These are phyloP conservation scores for Hoplodrina blanda DNA, from an alignment of 2,888 invertebrate genomes.

Conservation along the genomic window DNA sequence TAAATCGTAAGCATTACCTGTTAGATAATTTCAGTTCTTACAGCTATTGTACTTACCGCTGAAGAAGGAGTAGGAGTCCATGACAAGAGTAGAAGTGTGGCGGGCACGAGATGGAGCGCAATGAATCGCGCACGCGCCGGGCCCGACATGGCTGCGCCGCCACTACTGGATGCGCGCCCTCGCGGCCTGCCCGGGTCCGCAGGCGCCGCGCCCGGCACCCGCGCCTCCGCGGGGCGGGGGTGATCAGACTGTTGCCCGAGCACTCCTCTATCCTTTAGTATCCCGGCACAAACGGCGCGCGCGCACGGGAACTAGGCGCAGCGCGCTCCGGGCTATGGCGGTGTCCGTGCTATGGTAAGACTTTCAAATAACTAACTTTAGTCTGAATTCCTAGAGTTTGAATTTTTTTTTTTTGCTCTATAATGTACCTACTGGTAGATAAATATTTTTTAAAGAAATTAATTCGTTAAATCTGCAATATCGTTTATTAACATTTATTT, in stretches of 20 bases:
- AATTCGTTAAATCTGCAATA: not conserved
- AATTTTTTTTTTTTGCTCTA: not conserved
- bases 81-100: constrained; percentile 79
- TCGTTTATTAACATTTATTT: constrained; percentile 18
- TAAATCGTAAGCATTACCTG: constrained; percentile 25
- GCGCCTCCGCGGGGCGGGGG: constrained; percentile 80
- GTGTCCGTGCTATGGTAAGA: constrained; percentile 88
- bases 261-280: constrained; percentile 87
- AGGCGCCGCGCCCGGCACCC: constrained; percentile 70
- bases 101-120: constrained; percentile 81
- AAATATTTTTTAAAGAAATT: constrained; percentile 1
- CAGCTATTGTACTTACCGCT: constrained; percentile 80
- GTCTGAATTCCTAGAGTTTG: constrained; percentile 21
- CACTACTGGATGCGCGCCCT: constrained; percentile 87
- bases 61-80: constrained; percentile 74
- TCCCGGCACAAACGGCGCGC: constrained; percentile 89
- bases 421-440: not conserved
- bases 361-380: constrained; percentile 30
- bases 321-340: constrained; percentile 89
- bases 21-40: constrained; percentile 38
- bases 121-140: constrained; percentile 87
- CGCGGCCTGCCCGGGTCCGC: constrained; percentile 70
- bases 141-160: constrained; percentile 89
- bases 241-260: constrained; percentile 78
- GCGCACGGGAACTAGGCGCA: constrained; percentile 89